Conservation (phyloP, 1,140 invertebrate genomes). For the Lordiphosa stackelbergi region DNA sequence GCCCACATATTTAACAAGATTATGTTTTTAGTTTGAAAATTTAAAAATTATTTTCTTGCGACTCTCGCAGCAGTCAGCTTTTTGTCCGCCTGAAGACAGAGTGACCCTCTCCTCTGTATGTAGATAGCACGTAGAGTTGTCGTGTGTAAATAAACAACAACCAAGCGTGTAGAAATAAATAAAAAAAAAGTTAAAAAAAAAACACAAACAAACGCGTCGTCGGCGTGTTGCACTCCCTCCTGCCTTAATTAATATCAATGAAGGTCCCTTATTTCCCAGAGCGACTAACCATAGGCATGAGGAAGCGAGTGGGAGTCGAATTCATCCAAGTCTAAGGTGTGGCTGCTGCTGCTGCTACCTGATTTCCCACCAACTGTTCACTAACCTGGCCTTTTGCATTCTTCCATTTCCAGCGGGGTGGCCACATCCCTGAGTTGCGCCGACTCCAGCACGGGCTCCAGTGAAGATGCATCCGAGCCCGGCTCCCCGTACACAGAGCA, state of each 20-base stretch:
- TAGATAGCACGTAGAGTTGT: constrained; percentile 18
- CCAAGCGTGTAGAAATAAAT: constrained; percentile 22
- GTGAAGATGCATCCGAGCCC: constrained; percentile 88
- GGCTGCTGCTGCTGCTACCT: constrained; percentile 9
- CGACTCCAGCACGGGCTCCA: constrained; percentile 83
- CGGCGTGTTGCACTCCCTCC: too few relatives aligned
- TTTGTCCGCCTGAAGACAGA: background rate
- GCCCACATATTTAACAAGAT: too few relatives aligned
- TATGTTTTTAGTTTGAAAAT: constrained; percentile 6
- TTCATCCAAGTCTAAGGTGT: constrained; percentile 27
- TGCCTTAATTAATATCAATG: too few relatives aligned
- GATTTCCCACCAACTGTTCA: background rate
- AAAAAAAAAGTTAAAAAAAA: constrained; percentile 27
- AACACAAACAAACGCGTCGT: constrained; percentile 17
- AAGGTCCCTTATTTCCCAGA: too few relatives aligned
- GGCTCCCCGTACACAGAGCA: constrained; percentile 86
- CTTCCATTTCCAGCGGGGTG: constrained; percentile 81
- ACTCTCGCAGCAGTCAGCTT: constrained; percentile 32
- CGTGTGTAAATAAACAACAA: constrained; percentile 41
- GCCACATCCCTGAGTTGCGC: constrained; percentile 82
- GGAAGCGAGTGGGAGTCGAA: background rate
- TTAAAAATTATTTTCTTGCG: constrained; percentile 8
- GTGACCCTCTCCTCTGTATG: constrained; percentile 22
- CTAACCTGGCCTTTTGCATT: constrained; percentile 10
- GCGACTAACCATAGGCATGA: too few relatives aligned